Evolutionary conservation across 2,113 vertebrate species (phyloP).

Genomic region (Anhinga rufa): DNA sequence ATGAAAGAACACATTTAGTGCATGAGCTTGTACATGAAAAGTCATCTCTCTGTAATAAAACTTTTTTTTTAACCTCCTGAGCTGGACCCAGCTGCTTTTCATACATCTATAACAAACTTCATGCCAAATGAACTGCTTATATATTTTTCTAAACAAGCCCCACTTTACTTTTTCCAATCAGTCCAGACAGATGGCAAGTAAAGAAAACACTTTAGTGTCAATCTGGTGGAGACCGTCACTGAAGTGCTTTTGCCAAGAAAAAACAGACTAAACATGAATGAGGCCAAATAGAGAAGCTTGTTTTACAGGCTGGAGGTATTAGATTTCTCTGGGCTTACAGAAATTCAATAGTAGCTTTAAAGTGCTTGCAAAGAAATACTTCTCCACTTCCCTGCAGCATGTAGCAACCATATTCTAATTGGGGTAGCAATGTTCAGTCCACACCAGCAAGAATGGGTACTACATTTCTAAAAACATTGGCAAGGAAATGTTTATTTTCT

Average conservation of each 20-base stretch:
- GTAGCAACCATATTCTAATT: background rate
- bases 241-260: constrained; percentile 71
- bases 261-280: constrained; percentile 77
- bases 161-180: constrained; percentile 67
- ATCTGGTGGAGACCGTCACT: constrained; percentile 65
- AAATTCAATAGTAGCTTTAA: constrained; percentile 40
- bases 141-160: constrained; percentile 60
- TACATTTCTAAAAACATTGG: background rate
- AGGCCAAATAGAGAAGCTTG: constrained; percentile 69
- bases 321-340: constrained; percentile 57
- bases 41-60: constrained; percentile 31
- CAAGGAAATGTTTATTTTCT: background rate
- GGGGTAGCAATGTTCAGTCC: background rate
- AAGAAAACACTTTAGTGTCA: constrained; percentile 75
- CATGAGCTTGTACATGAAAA: constrained; percentile 21
- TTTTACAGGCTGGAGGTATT: constrained; percentile 58
- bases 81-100: constrained; percentile 29
- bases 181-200: constrained; percentile 73
- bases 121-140: constrained; percentile 48
- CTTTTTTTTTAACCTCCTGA: background rate
- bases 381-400: background rate
- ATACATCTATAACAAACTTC: constrained; percentile 37
- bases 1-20: constrained; percentile 18
- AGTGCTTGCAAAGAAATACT: constrained; percentile 34
- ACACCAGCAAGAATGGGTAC: background rate